A percentile compares a stretch with the other conserved stretches of the same genome.
These are phyloP conservation scores for Chionomys nivalis DNA, from an alignment of 2,113 vertebrate species.

Conservation along the genomic window DNA sequence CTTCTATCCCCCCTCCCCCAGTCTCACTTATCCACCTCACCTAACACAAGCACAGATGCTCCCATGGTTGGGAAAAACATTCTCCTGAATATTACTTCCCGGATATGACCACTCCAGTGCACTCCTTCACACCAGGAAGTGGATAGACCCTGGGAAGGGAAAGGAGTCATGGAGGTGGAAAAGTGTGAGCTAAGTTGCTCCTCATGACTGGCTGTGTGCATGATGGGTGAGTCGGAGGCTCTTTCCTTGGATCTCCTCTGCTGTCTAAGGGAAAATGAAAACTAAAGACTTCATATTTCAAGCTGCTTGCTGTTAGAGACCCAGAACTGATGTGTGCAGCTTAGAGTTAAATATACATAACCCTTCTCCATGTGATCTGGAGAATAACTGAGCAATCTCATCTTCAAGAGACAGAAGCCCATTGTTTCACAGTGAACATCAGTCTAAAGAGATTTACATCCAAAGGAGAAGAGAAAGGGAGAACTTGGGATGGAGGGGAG, in stretches of 20 bases:
- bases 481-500: neutral
- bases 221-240: no score
- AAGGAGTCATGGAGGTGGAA: rapidly evolving
- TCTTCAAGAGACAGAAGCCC: neutral
- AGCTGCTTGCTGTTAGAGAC: neutral
- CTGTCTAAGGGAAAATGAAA: neutral
- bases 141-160: neutral
- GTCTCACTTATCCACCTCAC: rapidly evolving
- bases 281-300: neutral
- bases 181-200: neutral
- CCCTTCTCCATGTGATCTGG: no score
- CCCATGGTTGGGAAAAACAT: no score
- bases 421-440: neutral
- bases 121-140: neutral
- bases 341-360: neutral
- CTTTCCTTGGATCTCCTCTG: neutral
- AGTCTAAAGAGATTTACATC: no score
- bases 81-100: neutral
- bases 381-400: neutral
- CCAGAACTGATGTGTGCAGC: no score
- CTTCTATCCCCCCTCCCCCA: neutral
- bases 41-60: neutral
- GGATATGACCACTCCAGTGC: neutral
- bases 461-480: neutral
- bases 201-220: neutral